These are phyloP conservation scores for Arremon aurantiirostris DNA, from an alignment of 2,797 vertebrate genomes.

Conservation along the genomic window DNA sequence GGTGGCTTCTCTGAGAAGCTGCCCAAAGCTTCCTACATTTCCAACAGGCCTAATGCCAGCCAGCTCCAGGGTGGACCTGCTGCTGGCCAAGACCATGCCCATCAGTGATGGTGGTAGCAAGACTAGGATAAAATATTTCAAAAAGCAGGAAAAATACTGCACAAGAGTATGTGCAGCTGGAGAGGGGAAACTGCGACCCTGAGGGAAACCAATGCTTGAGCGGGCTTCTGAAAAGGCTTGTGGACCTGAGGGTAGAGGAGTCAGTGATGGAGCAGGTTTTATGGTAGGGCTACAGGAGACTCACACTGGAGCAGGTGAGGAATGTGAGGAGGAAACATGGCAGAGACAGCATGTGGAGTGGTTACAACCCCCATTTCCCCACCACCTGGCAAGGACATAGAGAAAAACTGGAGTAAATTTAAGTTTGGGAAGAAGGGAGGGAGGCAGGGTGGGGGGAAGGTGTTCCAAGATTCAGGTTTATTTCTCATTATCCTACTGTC, in stretches of 20 bases:
- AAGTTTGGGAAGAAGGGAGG: fast-evolving
- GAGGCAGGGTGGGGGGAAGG: fast-evolving
- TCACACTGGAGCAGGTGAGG: fast-evolving
- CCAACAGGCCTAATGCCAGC: background rate
- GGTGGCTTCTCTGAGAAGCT: background rate
- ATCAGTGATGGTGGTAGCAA: fast-evolving
- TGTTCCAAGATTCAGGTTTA: background rate
- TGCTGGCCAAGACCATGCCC: fast-evolving
- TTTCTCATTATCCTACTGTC: background rate
- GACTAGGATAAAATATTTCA: background rate
- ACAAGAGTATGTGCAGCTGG: background rate
- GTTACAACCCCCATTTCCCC: background rate
- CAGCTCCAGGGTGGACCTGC: fast-evolving
- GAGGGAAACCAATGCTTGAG: fast-evolving
- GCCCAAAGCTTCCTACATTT: background rate
- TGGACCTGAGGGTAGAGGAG: background rate
- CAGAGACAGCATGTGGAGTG: background rate
- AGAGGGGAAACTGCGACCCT: fast-evolving
- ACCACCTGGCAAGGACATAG: background rate
- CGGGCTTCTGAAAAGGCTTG: background rate
- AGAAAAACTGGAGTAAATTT: background rate
- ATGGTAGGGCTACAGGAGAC: fast-evolving
- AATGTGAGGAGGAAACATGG: fast-evolving
- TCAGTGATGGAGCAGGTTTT: background rate
- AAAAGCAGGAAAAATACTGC: fast-evolving